Percentiles rank a stretch among this genome's conserved stretches.
Evolutionary conservation across 1,140 invertebrate species (phyloP).

Genomic region (Bombus pascuorum): DNA sequence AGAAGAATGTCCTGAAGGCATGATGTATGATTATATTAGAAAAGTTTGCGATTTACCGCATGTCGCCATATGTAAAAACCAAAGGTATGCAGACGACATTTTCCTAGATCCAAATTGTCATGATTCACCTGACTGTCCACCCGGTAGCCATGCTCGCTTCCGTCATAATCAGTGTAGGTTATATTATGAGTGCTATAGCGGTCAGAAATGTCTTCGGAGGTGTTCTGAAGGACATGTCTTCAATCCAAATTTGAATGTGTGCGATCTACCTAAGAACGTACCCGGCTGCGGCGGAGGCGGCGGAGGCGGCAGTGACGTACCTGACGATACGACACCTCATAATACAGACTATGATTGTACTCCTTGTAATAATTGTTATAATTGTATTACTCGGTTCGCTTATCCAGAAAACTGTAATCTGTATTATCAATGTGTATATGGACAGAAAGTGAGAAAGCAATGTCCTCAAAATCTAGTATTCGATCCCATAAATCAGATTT

Average conservation of each 20-base stretch:
- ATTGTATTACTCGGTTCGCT: no score
- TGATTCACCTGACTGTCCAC: slow-evolving; percentile 30
- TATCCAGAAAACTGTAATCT: no score
- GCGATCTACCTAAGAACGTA: background rate
- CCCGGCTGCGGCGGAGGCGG: no score
- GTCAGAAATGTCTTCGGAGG: fast-evolving
- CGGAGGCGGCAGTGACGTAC: fast-evolving
- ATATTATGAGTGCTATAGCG: slow-evolving; percentile 78
- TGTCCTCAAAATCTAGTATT: no score
- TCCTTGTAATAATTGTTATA: no score
- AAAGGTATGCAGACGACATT: fast-evolving
- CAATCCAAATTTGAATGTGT: background rate
- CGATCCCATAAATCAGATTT: no score
- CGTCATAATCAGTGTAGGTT: slow-evolving; percentile 82
- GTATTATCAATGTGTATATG: no score
- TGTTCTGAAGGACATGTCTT: background rate
- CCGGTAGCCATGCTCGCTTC: slow-evolving; percentile 50
- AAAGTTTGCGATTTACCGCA: slow-evolving; percentile 77
- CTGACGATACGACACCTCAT: no score
- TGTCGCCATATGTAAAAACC: background rate
- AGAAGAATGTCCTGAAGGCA: slow-evolving; percentile 78
- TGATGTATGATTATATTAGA: slow-evolving; percentile 81
- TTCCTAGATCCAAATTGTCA: fast-evolving
- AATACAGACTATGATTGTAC: no score
- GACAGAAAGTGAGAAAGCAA: no score